Conservation (phyloP, 2,797 vertebrate genomes). For the Oreortyx pictus region DNA sequence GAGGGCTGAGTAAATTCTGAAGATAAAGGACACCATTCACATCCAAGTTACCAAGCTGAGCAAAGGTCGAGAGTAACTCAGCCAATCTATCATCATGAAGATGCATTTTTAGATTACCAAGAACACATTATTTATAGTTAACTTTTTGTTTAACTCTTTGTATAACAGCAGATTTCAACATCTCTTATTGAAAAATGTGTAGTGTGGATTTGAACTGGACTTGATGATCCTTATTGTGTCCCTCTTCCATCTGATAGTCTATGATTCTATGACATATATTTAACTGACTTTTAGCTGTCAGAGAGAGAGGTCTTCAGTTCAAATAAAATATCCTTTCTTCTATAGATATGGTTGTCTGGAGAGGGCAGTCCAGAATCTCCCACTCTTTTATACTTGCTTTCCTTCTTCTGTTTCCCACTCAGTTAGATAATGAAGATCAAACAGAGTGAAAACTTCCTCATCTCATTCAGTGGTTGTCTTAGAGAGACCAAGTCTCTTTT, state of each 20-base stretch:
- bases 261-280: background rate
- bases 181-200: background rate
- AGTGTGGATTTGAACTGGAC: background rate
- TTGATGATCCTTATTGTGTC: background rate
- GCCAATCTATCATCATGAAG: background rate
- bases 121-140: background rate
- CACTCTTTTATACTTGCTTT: background rate
- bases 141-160: background rate
- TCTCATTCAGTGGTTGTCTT: background rate
- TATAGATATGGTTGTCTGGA: background rate
- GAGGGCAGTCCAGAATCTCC: background rate
- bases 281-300: background rate
- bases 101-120: background rate
- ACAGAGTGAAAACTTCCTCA: background rate
- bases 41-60: too few relatives aligned
- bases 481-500: background rate
- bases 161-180: background rate
- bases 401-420: background rate
- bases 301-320: background rate
- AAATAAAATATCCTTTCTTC: background rate
- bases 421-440: background rate
- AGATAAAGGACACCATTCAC: too few relatives aligned
- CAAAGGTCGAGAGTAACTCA: too few relatives aligned
- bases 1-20: too few relatives aligned
- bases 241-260: background rate